Conservation (phyloP, 2,113 vertebrate genomes). For the Plecturocebus donacophilus region DNA sequence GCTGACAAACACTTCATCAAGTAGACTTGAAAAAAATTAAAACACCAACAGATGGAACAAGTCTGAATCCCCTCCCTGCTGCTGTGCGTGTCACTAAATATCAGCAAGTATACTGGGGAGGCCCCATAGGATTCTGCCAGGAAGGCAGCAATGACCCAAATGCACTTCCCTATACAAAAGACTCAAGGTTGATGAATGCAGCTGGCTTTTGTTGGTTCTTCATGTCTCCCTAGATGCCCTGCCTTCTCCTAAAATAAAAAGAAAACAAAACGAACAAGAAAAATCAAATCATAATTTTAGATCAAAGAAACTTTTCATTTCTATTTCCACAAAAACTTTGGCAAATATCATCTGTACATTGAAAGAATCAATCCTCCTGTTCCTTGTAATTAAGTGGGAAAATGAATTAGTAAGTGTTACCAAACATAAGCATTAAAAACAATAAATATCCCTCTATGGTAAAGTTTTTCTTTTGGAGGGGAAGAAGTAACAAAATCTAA, state of each 20-base stretch:
- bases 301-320: conserved; percentile 67
- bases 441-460: conserved; percentile 69
- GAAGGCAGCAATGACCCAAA: conserved; percentile 37
- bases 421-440: conserved; percentile 80
- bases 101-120: neutral
- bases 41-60: conserved; percentile 57
- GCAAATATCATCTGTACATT: conserved; percentile 63
- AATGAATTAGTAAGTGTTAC: conserved; percentile 77
- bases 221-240: conserved; percentile 38
- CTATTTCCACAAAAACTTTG: conserved; percentile 52
- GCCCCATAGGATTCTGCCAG: neutral
- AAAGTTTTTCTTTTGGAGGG: conserved; percentile 66
- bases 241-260: conserved; percentile 25
- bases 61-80: conserved; percentile 18
- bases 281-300: conserved; percentile 26
- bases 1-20: conserved; percentile 52
- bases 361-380: conserved; percentile 61
- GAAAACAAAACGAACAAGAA: neutral
- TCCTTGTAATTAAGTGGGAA: conserved; percentile 68
- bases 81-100: conserved; percentile 8
- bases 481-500: conserved; percentile 65
- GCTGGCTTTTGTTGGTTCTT: neutral
- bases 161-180: neutral
- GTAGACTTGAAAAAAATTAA: neutral
- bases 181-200: conserved; percentile 47